phyloP scores from a whole-genome alignment of 2,113 vertebrate species.

The Phoxinus phoxinus region DNA sequence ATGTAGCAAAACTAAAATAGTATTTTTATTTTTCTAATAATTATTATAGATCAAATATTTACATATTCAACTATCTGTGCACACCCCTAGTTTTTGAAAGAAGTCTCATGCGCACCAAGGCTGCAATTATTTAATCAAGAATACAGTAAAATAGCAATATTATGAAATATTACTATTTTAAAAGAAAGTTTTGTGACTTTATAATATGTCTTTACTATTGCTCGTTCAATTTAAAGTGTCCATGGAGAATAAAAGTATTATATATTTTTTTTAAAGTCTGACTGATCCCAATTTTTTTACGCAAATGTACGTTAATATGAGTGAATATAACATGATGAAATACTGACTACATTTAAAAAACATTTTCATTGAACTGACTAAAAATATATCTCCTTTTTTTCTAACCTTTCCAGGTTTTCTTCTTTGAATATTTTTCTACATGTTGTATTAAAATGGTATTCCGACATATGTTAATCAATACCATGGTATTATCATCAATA shows the following conservation, averaged over 20 bases:
- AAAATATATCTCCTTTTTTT: not conserved
- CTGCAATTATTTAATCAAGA: not conserved
- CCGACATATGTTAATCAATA: not conserved
- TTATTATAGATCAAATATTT: too few relatives aligned
- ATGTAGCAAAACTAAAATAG: too few relatives aligned
- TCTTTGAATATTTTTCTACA: not conserved
- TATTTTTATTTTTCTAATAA: too few relatives aligned
- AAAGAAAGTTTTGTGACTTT: not conserved
- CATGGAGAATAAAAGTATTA: not conserved
- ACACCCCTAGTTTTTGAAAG: too few relatives aligned
- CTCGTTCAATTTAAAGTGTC: not conserved
- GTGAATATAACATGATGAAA: not conserved
- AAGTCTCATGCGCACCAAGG: not conserved
- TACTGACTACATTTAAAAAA: not conserved
- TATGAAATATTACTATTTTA: not conserved
- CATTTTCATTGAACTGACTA: not conserved
- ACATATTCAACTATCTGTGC: too few relatives aligned
- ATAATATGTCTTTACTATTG: not conserved
- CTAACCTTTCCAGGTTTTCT: not conserved
- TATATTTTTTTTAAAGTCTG: not conserved
- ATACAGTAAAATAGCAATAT: not conserved
- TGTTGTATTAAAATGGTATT: not conserved
- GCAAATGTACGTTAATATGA: not conserved
- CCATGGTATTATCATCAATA: not conserved
- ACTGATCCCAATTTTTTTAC: not conserved